phyloP scores from a whole-genome alignment of 2,797 vertebrate species.

The Nasua narica region DNA sequence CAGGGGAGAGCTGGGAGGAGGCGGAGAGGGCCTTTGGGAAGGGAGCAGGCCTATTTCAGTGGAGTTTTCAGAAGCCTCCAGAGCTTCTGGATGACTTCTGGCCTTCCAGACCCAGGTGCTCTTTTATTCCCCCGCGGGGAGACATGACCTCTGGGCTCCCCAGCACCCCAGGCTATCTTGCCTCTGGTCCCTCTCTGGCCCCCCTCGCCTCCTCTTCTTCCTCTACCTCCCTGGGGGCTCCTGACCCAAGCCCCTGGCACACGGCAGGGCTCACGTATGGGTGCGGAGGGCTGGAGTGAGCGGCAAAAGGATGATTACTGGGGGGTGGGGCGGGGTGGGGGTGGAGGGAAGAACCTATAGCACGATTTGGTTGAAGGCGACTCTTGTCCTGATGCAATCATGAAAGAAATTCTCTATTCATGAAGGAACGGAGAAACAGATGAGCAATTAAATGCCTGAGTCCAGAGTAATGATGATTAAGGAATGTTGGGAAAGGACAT shows the following conservation, averaged over 20 bases:
- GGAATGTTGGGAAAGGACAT: constrained; percentile 37
- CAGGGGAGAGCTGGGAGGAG: not conserved
- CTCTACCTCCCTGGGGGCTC: not conserved
- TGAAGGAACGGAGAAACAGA: constrained; percentile 56
- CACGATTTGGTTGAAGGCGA: not conserved
- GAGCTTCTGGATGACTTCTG: not conserved
- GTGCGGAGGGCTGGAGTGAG: not conserved
- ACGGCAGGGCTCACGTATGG: not conserved
- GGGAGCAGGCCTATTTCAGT: too few species aligned
- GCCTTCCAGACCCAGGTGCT: not conserved
- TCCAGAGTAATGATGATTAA: constrained; percentile 56
- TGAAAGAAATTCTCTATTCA: constrained; percentile 37
- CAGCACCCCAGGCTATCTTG: not conserved
- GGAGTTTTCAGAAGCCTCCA: not conserved
- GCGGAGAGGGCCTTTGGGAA: not conserved
- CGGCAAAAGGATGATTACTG: not conserved
- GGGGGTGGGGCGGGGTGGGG: fast-evolving
- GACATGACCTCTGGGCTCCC: not conserved
- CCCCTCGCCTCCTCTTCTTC: not conserved
- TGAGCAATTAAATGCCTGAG: constrained; percentile 60
- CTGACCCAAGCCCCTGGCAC: not conserved
- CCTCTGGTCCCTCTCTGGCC: not conserved
- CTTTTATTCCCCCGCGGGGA: not conserved
- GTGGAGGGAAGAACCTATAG: not conserved
- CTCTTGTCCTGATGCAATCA: not conserved